Conservation (phyloP, 2,888 invertebrate species). For the Germaria angustata region DNA sequence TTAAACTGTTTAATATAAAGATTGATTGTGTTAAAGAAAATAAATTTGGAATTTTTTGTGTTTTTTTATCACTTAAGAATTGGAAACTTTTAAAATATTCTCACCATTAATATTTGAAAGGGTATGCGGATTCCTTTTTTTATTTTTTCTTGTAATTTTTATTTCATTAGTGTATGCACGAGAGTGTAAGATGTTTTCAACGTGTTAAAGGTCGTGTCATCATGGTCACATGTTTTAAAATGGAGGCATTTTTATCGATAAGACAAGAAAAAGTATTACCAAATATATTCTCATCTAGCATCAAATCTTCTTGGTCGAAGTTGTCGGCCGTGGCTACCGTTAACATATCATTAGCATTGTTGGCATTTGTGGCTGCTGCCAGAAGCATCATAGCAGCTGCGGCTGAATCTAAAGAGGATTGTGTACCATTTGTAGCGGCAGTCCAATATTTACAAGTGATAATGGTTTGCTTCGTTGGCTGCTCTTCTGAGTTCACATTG, state of each 20-base stretch:
- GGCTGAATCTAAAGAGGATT: conserved; percentile 69
- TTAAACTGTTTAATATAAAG: conserved; percentile 1
- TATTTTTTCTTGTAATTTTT: conserved; percentile 12
- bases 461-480: conserved; percentile 70
- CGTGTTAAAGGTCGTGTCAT: conserved; percentile 75
- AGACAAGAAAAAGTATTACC: conserved; percentile 70
- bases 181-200: conserved; percentile 65
- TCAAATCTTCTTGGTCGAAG: conserved; percentile 41
- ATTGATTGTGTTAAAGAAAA: not conserved
- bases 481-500: conserved; percentile 18
- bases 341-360: conserved; percentile 47
- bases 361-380: conserved; percentile 58
- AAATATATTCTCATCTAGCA: conserved; percentile 57
- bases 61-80: conserved; percentile 24
- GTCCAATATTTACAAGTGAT: conserved; percentile 77
- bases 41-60: not conserved
- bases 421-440: conserved; percentile 65
- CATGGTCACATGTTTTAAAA: conserved; percentile 75
- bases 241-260: conserved; percentile 74
- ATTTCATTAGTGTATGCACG: conserved; percentile 17
- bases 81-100: conserved; percentile 34
- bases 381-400: conserved; percentile 62
- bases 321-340: conserved; percentile 7
- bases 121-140: not conserved
- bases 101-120: conserved; percentile 34